phyloP scores from a whole-genome alignment of 2,888 invertebrate genomes.

The Petrophora chlorosata region DNA sequence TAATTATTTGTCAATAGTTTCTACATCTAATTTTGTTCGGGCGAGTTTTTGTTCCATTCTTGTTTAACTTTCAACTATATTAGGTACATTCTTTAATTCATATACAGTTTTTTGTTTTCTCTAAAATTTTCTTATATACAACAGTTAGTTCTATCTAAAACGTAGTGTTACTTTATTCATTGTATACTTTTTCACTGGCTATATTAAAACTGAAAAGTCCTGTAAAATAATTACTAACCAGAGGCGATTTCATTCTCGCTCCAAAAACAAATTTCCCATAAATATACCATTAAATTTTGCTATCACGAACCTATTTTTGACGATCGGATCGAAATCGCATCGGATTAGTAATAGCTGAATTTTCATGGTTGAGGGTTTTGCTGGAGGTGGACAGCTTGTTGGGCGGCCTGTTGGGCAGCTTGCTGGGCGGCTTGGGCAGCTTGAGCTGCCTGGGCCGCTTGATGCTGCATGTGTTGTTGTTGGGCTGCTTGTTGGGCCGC shows the following conservation, averaged over 20 bases:
- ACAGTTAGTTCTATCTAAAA: constrained; percentile 75
- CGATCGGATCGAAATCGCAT: constrained; percentile 70
- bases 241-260: constrained; percentile 71
- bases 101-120: constrained; percentile 68
- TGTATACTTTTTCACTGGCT: constrained; percentile 57
- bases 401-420: constrained; percentile 76
- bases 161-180: constrained; percentile 52
- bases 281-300: constrained; percentile 44
- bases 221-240: constrained; percentile 67
- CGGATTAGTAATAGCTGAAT: constrained; percentile 91
- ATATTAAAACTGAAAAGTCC: constrained; percentile 44
- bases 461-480: constrained; percentile 66
- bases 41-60: constrained; percentile 82
- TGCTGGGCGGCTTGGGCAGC: constrained; percentile 68
- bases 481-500: constrained; percentile 61
- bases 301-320: constrained; percentile 47
- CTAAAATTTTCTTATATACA: constrained; percentile 73
- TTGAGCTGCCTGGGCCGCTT: constrained; percentile 46
- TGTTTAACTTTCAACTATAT: constrained; percentile 68
- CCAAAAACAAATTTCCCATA: constrained; percentile 49
- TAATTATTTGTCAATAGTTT: constrained; percentile 57
- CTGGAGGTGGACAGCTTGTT: constrained; percentile 82
- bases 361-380: constrained; percentile 88
- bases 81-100: constrained; percentile 56
- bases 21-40: constrained; percentile 76